Conservation (phyloP, 1,140 invertebrate genomes). For the Harpegnathos saltator region DNA sequence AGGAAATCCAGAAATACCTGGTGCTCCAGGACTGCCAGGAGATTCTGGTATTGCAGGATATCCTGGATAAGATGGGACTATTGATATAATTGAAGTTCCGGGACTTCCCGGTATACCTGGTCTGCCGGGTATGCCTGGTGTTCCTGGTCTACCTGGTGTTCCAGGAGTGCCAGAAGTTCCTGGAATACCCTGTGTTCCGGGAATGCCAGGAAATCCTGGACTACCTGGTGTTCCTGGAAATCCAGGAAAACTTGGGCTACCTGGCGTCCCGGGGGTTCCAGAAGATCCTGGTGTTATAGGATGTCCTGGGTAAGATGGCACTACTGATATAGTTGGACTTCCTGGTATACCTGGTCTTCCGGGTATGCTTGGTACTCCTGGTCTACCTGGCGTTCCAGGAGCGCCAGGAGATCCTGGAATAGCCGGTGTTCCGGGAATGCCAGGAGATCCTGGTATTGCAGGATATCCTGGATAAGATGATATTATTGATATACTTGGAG, state of each 20-base stretch:
- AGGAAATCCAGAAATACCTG: constrained; percentile 71
- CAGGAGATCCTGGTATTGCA: constrained; percentile 61
- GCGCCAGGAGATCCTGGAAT: constrained; percentile 21
- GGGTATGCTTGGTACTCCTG: constrained; percentile 41
- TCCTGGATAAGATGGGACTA: constrained; percentile 17
- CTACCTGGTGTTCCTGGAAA: not conserved
- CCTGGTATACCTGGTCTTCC: constrained; percentile 69
- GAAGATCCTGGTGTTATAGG: constrained; percentile 67
- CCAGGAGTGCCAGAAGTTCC: constrained; percentile 65
- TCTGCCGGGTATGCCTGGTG: constrained; percentile 63
- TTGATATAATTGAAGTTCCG: constrained; percentile 42
- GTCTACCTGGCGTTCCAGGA: constrained; percentile 34
- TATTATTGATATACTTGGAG: constrained; percentile 11
- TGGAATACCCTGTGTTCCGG: constrained; percentile 81
- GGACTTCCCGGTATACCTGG: constrained; percentile 63
- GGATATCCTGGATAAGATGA: constrained; percentile 63
- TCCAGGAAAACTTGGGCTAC: constrained; percentile 62
- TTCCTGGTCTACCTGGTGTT: constrained; percentile 62
- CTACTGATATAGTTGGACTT: not conserved
- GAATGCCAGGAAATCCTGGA: constrained; percentile 13
- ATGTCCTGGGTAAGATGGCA: not conserved
- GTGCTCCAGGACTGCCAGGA: constrained; percentile 83
- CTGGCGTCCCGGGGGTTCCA: too few species aligned
- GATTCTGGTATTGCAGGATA: constrained; percentile 11
- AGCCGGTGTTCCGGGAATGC: constrained; percentile 44